Conservation (phyloP, 2,888 invertebrate genomes). For the Habrosyne pyritoides region DNA sequence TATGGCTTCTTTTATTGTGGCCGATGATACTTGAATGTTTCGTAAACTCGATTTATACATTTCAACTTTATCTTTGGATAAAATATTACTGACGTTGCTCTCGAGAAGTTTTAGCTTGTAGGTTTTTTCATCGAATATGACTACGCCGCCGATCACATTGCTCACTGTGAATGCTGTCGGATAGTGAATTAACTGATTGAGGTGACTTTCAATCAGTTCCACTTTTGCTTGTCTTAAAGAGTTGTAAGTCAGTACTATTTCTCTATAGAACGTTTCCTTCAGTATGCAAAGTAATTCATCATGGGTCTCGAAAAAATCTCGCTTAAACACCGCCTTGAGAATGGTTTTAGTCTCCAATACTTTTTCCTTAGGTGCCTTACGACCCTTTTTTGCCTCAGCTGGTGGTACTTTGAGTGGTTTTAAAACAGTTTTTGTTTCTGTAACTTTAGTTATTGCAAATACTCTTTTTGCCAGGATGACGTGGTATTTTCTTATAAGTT, state of each 20-base stretch:
- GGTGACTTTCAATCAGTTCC: constrained; percentile 6
- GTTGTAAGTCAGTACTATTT: constrained; percentile 12
- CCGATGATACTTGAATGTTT: constrained; percentile 12
- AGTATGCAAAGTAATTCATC: constrained; percentile 8
- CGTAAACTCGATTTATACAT: constrained; percentile 8
- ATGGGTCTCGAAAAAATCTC: constrained; percentile 10
- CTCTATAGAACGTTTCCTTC: constrained; percentile 11
- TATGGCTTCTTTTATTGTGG: constrained; percentile 8
- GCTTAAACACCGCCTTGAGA: constrained; percentile 4
- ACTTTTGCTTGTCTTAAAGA: background rate
- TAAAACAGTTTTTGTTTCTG: background rate
- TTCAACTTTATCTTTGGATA: constrained; percentile 9
- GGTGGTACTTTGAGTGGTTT: background rate
- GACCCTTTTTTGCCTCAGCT: background rate
- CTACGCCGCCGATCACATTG: constrained; percentile 11
- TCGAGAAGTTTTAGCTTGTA: constrained; percentile 12
- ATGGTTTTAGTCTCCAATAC: background rate
- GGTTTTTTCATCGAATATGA: constrained; percentile 12
- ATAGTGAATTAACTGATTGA: constrained; percentile 9
- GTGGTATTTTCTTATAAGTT: constrained; percentile 13
- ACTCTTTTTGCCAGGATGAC: constrained; percentile 11
- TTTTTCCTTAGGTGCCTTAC: background rate
- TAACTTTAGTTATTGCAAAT: background rate
- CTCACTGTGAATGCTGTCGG: constrained; percentile 11
- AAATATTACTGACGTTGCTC: constrained; percentile 6